A percentile compares a stretch with the other conserved stretches of the same genome.
These are phyloP conservation scores for Seira sanloemensis DNA, from an alignment of 2,888 invertebrate species.

Conservation along the genomic window DNA sequence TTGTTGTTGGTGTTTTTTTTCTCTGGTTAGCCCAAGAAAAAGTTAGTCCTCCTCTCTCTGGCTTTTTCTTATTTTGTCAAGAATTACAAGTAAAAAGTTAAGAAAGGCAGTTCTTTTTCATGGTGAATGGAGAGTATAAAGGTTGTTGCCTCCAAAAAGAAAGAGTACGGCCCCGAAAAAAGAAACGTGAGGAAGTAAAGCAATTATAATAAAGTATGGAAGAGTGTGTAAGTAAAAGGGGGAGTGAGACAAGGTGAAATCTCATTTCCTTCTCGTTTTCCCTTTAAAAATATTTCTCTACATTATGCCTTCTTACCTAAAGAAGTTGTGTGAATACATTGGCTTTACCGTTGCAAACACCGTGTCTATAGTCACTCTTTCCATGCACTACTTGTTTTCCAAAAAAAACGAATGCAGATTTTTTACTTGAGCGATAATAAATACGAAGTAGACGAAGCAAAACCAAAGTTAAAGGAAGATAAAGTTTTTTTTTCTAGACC, in stretches of 20 bases:
- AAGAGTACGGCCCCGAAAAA: background rate
- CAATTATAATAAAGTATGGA: conserved; percentile 42
- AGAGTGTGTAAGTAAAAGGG: conserved; percentile 3
- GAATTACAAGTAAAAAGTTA: background rate
- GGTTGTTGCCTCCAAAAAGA: background rate
- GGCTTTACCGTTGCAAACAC: background rate
- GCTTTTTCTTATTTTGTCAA: conserved; percentile 7
- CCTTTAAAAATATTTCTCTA: background rate
- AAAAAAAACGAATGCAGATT: conserved; percentile 37
- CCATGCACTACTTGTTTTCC: background rate
- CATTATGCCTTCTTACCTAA: no score
- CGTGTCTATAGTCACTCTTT: background rate
- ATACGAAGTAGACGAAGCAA: background rate
- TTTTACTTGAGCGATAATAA: conserved; percentile 40
- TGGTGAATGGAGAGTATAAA: background rate
- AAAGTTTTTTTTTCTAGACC: background rate
- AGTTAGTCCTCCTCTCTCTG: background rate
- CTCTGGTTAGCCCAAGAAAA: conserved; percentile 17
- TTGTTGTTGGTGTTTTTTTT: background rate
- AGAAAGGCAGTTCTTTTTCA: background rate
- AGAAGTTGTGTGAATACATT: no score
- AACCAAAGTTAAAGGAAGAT: background rate
- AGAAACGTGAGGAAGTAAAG: conserved; percentile 19
- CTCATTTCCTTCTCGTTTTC: conserved; percentile 59
- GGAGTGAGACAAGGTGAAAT: conserved; percentile 59